Conservation (phyloP, 2,797 vertebrate species). For the Gymnoscopelus microlampas region DNA sequence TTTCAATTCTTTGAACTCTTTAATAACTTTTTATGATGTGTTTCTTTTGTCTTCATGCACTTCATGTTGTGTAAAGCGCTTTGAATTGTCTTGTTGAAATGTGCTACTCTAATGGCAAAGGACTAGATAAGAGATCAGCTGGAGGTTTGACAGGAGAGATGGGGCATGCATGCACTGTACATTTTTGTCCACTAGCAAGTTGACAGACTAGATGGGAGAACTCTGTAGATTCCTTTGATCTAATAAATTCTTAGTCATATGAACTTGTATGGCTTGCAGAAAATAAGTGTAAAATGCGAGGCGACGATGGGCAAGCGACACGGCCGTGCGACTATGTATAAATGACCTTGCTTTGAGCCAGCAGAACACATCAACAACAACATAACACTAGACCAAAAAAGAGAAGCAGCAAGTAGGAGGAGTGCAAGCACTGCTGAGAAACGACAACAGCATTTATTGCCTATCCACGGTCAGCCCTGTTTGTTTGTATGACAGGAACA, state of each 20-base stretch:
- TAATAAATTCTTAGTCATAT: not conserved
- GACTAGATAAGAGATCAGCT: constrained; percentile 32
- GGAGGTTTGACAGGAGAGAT: constrained; percentile 35
- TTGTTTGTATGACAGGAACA: constrained; percentile 59
- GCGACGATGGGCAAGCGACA: too few species aligned
- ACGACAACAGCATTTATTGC: constrained; percentile 48
- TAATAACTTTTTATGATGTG: too few species aligned
- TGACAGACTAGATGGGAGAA: constrained; percentile 17
- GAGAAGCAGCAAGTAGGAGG: constrained; percentile 7
- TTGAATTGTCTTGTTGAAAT: too few species aligned
- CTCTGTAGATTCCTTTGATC: constrained; percentile 28
- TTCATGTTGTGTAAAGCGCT: too few species aligned
- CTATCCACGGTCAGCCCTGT: constrained; percentile 55
- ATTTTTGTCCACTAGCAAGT: not conserved
- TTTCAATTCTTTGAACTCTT: too few species aligned
- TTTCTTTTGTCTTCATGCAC: too few species aligned
- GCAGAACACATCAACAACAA: constrained; percentile 33
- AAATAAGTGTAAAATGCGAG: too few species aligned
- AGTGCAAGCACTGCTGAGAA: constrained; percentile 15
- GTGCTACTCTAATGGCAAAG: not conserved
- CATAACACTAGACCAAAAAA: constrained; percentile 32
- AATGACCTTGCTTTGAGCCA: constrained; percentile 43
- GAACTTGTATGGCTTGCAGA: too few species aligned
- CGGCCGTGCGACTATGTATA: too few species aligned
- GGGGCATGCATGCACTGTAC: constrained; percentile 8